These are phyloP conservation scores for Agriopis marginaria DNA, from an alignment of 2,888 invertebrate species.

Conservation along the genomic window DNA sequence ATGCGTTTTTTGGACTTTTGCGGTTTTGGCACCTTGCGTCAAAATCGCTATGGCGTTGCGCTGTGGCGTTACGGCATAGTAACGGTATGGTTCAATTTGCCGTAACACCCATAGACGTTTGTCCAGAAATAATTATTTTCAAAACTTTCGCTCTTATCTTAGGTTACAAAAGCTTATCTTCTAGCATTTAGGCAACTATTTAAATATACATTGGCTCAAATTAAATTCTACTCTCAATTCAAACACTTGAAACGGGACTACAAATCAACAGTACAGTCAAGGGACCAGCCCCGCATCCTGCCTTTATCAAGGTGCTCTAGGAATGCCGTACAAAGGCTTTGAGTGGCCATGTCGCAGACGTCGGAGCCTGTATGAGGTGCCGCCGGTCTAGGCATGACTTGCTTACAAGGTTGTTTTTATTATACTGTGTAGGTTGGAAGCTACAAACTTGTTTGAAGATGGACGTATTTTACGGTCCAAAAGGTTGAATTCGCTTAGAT, in stretches of 20 bases:
- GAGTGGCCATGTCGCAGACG: slow-evolving; percentile 46
- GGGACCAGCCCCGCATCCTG: slow-evolving; percentile 7
- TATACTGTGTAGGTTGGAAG: background rate
- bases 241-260: background rate
- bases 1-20: too few relatives aligned
- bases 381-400: background rate
- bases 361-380: slow-evolving; percentile 7
- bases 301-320: slow-evolving; percentile 58
- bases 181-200: too few relatives aligned
- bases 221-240: background rate
- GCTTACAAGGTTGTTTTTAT: background rate
- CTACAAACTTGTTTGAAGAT: background rate
- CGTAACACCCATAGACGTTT: too few relatives aligned
- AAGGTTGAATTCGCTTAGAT: too few relatives aligned
- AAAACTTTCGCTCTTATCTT: too few relatives aligned
- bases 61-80: too few relatives aligned
- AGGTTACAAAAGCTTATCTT: too few relatives aligned
- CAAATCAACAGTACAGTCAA: slow-evolving; percentile 32
- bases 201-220: background rate
- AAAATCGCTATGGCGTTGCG: too few relatives aligned
- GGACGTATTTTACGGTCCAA: too few relatives aligned
- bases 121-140: too few relatives aligned
- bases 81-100: too few relatives aligned
- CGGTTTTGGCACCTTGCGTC: too few relatives aligned
- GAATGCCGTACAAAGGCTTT: slow-evolving; percentile 62